Evolutionary conservation across 2,797 vertebrate species (phyloP), one percentile per base, ranked within the genome.

Genomic region (Carduelis carduelis): DNA sequence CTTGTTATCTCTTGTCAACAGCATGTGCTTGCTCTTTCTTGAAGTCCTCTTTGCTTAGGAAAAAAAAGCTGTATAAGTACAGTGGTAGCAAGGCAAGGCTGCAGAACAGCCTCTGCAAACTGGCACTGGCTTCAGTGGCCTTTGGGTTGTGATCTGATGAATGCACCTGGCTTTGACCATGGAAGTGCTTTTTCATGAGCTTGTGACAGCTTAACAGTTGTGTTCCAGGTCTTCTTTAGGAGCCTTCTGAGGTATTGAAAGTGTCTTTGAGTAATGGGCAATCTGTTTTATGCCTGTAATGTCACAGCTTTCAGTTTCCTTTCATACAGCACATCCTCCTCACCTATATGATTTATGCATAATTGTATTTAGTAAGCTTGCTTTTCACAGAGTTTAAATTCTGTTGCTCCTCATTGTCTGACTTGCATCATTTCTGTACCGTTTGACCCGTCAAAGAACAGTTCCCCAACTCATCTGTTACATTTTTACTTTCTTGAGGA

Each of bases 271-370:
- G 22, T 79, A 56, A n/a, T 0, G 0, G 12, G 3, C 43, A 17
- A 18, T 61, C 9, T 79, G 7, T 72, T 92, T 69, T 24, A 15
- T 72, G 30, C 20, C 17, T 60, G 11, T 60, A 64, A 11, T 43
- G 24, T 32, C 2, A 2, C 3, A 61, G 6, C 19, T 79, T 89
- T 69, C 5, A 3, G 14, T 70, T 9, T 63, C 2, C 21, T 74
- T 65, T 79, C 8, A 11, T 4, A 5, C n/a, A 17, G 39, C 3
- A 1, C 0, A 0, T 39, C 16, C 20, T 79, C 11, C 8, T 82
- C 21, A 68, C 6, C 4, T 1, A 1, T 59, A 6, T 37, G 16
- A 23, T 12, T 85, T 70, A 34, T 0, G 0, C 3, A 3, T 26
- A 52, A 21, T 35, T 91, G n/a, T 57, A 17, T 66, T 82, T 63